Evolutionary conservation across 2,797 vertebrate species (phyloP).

Genomic region (Heliangelus exortis): DNA sequence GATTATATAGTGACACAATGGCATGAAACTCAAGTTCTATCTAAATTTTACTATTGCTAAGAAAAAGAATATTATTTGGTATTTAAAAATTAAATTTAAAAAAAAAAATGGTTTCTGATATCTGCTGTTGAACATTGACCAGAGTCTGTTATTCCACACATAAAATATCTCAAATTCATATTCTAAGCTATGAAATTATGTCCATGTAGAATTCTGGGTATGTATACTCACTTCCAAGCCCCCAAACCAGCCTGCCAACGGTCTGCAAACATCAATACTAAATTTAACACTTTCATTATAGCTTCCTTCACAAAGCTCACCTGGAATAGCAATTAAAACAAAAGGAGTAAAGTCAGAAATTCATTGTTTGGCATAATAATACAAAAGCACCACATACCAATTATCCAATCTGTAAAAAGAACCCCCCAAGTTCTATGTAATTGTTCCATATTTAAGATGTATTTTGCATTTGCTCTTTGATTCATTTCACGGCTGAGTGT

Average conservation of each 20-base stretch:
- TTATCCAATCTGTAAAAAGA: not conserved
- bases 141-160: not conserved
- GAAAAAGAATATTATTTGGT: not conserved
- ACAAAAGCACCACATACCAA: not conserved
- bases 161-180: not conserved
- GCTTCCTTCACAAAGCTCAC: constrained; percentile 98
- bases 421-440: not conserved
- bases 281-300: constrained; percentile 97
- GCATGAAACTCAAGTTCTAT: not conserved
- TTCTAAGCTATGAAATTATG: not conserved
- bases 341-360: not conserved
- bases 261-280: constrained; percentile 96
- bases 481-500: not conserved
- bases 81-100: too few species aligned
- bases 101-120: not conserved
- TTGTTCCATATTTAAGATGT: not conserved
- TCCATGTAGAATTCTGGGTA: not conserved
- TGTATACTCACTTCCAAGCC: constrained; percentile 91
- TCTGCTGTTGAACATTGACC: not conserved
- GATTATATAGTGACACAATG: not conserved
- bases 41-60: not conserved
- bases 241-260: constrained; percentile 95
- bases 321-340: constrained; percentile 72
- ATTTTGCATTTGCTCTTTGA: not conserved
- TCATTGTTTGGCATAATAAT: not conserved